phyloP scores from a whole-genome alignment of 2,888 invertebrate species.

The Cordylochernes scorpioides region DNA sequence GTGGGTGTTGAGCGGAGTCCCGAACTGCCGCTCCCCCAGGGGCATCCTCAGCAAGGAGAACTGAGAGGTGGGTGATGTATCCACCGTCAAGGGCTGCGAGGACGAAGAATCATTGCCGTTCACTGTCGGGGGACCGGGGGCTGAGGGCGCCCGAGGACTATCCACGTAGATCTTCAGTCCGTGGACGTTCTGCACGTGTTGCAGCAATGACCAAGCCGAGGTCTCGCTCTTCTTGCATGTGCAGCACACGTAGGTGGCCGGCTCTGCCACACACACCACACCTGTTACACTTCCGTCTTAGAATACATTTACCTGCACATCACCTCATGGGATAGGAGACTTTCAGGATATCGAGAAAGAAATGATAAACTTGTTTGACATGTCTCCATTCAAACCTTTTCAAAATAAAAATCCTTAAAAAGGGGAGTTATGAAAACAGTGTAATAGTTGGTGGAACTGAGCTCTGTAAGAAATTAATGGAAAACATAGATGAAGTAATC shows the following conservation, averaged over 20 bases:
- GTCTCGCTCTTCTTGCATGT: constrained; percentile 70
- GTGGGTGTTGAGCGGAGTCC: constrained; percentile 18
- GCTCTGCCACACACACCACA: constrained; percentile 37
- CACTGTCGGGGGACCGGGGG: constrained; percentile 4
- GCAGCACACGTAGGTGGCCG: constrained; percentile 72
- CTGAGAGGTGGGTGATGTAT: constrained; percentile 14
- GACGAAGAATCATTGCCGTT: no score
- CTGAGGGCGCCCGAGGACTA: constrained; percentile 12
- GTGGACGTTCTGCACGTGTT: constrained; percentile 78
- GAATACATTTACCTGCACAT: no score
- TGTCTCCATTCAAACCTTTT: no score
- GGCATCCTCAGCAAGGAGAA: constrained; percentile 39
- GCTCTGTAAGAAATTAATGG: no score
- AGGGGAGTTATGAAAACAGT: no score
- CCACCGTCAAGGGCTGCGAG: constrained; percentile 9
- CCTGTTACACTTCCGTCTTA: no score
- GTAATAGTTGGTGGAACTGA: no score
- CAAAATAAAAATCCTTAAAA: no score
- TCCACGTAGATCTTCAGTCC: constrained; percentile 77
- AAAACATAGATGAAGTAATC: no score
- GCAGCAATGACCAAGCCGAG: constrained; percentile 82
- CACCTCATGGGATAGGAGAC: no score
- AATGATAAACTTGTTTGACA: no score
- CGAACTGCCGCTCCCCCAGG: constrained; percentile 28
- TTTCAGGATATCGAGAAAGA: no score